Evolutionary conservation across 2,888 invertebrate species (phyloP).

Genomic region (Xylota segnis): DNA sequence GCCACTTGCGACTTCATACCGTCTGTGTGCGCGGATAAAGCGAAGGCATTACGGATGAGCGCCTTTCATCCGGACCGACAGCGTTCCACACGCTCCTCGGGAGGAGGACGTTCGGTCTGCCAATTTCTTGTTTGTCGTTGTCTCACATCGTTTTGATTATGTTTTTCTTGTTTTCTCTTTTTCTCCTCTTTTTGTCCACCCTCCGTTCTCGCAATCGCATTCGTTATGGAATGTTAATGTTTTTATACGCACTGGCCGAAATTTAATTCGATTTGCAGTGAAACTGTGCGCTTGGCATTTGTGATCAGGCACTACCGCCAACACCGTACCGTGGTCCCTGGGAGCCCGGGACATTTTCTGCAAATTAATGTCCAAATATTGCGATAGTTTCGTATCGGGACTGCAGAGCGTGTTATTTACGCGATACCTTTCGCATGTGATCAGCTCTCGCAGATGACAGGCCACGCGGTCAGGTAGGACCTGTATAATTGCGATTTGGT

Average conservation of each 20-base stretch:
- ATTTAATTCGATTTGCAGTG: slow-evolving; percentile 74
- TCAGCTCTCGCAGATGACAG: slow-evolving; percentile 48
- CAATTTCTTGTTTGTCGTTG: slow-evolving; percentile 73
- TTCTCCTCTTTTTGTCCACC: slow-evolving; percentile 22
- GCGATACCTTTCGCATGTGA: slow-evolving; percentile 72
- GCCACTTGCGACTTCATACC: slow-evolving; percentile 65
- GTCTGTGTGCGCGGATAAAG: slow-evolving; percentile 67
- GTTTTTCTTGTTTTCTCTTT: background rate
- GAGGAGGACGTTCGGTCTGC: slow-evolving; percentile 52
- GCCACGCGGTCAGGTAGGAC: slow-evolving; percentile 33
- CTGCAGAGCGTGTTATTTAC: slow-evolving; percentile 69
- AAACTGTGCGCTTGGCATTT: slow-evolving; percentile 54
- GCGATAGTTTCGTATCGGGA: slow-evolving; percentile 69
- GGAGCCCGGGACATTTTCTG: slow-evolving; percentile 52
- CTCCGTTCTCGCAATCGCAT: slow-evolving; percentile 39
- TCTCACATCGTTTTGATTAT: slow-evolving; percentile 20
- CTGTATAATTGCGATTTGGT: slow-evolving; percentile 69
- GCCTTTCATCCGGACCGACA: slow-evolving; percentile 74
- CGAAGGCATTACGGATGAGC: slow-evolving; percentile 74
- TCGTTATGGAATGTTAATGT: slow-evolving; percentile 75
- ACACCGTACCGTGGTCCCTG: slow-evolving; percentile 29
- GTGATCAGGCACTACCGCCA: slow-evolving; percentile 30
- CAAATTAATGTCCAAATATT: slow-evolving; percentile 75
- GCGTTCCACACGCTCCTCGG: slow-evolving; percentile 12
- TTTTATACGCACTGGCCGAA: slow-evolving; percentile 60